Evolutionary conservation across 2,797 vertebrate species (phyloP).

Genomic region (Halcyon leucocephala): DNA sequence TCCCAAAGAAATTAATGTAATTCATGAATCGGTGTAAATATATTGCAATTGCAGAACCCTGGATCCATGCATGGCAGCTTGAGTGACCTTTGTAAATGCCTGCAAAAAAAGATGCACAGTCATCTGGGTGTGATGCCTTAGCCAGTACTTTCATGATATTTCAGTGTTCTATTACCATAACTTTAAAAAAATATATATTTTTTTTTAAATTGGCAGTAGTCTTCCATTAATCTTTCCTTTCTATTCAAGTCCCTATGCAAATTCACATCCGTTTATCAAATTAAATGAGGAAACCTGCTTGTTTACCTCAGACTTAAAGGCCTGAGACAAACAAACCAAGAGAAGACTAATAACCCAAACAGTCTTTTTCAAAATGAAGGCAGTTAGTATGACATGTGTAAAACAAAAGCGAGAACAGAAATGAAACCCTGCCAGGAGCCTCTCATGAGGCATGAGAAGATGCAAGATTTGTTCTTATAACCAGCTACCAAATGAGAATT

Average conservation of each 20-base stretch:
- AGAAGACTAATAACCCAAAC: neutral
- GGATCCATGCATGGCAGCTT: neutral
- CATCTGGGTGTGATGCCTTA: neutral
- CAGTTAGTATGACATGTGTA: neutral
- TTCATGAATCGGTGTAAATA: neutral
- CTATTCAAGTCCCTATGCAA: neutral
- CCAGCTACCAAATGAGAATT: accelerated
- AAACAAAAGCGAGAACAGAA: neutral
- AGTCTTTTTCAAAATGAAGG: neutral
- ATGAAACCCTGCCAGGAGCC: neutral
- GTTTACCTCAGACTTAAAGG: neutral
- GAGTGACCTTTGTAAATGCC: neutral
- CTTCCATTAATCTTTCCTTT: neutral
- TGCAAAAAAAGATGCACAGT: neutral
- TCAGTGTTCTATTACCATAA: neutral
- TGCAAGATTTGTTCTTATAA: neutral
- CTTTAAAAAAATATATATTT: neutral
- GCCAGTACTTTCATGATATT: neutral
- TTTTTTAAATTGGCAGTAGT: neutral
- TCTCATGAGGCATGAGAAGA: neutral
- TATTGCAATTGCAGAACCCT: neutral
- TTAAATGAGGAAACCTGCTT: neutral
- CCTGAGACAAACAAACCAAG: neutral
- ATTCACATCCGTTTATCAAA: neutral
- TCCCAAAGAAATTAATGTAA: neutral